These are phyloP conservation scores for Malurus leucopterus DNA, from an alignment of 2,797 vertebrate species.

Conservation along the genomic window DNA sequence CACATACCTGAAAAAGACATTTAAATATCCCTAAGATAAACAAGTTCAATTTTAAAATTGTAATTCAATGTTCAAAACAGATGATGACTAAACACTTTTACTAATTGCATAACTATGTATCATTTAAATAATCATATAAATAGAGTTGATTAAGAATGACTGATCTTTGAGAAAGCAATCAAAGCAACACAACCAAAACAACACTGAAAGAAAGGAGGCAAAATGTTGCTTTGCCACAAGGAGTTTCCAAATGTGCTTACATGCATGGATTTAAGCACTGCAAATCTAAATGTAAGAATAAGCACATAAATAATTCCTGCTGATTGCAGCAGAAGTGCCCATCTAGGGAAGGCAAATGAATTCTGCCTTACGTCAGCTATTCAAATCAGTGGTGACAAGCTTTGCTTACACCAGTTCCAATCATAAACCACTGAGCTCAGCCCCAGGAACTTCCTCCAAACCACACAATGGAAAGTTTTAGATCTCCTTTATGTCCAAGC, in stretches of 20 bases:
- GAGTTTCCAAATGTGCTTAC: constrained; percentile 6
- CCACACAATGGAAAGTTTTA: not conserved
- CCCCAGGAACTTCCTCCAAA: not conserved
- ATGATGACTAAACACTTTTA: constrained; percentile 54
- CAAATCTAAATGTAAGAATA: constrained; percentile 6
- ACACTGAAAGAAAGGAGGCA: not conserved
- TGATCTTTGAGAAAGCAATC: constrained; percentile 52
- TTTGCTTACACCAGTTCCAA: not conserved
- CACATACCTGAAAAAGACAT: not conserved
- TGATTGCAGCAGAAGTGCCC: constrained; percentile 24
- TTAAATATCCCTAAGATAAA: constrained; percentile 1
- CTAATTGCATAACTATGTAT: constrained; percentile 51
- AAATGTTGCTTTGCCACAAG: not conserved
- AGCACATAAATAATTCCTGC: constrained; percentile 18
- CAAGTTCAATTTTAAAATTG: not conserved
- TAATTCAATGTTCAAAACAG: constrained; percentile 35
- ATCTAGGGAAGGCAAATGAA: not conserved
- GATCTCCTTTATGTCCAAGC: not conserved
- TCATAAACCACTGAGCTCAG: not conserved
- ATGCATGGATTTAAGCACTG: not conserved
- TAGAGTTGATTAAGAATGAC: constrained; percentile 54
- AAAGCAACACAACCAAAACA: constrained; percentile 22
- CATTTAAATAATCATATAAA: constrained; percentile 63
- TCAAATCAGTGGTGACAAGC: not conserved
- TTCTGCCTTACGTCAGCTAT: not conserved